Base-by-base conservation (phyloP, 2,113 vertebrate genomes). In the Cisticola juncidis region DNA sequence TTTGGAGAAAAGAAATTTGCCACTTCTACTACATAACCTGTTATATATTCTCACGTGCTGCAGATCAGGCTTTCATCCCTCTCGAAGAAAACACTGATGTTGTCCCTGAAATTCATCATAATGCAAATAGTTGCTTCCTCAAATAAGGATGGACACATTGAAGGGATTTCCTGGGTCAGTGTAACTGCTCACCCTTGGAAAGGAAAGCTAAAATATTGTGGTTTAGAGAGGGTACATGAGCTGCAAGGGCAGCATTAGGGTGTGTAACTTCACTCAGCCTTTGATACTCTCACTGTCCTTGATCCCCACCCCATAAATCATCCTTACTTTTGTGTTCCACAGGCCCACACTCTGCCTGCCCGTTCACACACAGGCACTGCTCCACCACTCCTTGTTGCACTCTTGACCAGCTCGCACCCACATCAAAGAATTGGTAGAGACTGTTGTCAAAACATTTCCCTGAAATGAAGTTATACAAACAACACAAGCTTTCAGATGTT, bases 391-490 rank as follows among this genome's bases (percentile, higher is more conserved):
- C 98, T 29, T 94, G 81, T 56, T 98, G 97, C 91, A 98, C 98
- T 21, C 98, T 98, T 81, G 98, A 97, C 99, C 99, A 99, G 53
- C 95, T 98, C 45, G 94, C 95, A 11, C 98, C 99, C 18, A 17
- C 86, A 92, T 99, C 98, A 97, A 99, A 99, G 95, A 98, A 92
- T 81, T 96, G 98, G 0, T 98, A 95, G 96, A 99, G 99, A 35
- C 91, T 80, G 36, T 96, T 95, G 71, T 99, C 99, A 60, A 98
- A 99, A 96, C 99, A 99, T 76, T 98, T 99, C 44, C 92, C 99
- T 99, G 97, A 88, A 96, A 93, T 1, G 6, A 12, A 79, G 42
- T 88, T 93, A 62, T 20, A 81, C 81, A 88, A 83, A 50, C 25
- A 86, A 35, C 14, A 86, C 29, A 64, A 56, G 31, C 4, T 58